These are phyloP conservation scores for Aythya fuligula DNA, from an alignment of 2,797 vertebrate genomes.

Conservation along the genomic window DNA sequence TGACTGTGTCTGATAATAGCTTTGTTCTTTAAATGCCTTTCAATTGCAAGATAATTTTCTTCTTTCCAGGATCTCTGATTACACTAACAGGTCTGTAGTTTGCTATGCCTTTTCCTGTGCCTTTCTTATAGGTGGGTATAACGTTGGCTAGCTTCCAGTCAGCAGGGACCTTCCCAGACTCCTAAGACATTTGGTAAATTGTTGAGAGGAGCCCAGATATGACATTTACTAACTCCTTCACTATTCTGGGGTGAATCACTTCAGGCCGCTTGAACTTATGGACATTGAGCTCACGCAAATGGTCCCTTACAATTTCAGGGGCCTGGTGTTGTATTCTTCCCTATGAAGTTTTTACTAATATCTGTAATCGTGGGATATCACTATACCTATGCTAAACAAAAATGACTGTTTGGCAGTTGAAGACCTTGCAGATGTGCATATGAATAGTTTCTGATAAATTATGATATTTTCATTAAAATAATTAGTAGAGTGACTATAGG, in stretches of 20 bases:
- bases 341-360: background rate
- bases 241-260: background rate
- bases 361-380: background rate
- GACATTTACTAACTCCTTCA: background rate
- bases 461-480: background rate
- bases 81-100: background rate
- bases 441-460: background rate
- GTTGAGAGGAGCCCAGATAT: background rate
- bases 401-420: background rate
- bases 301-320: background rate
- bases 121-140: background rate
- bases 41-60: background rate
- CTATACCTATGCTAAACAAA: background rate
- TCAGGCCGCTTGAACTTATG: background rate
- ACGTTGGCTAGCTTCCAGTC: background rate
- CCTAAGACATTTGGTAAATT: background rate
- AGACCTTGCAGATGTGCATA: background rate
- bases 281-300: background rate
- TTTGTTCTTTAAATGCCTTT: background rate
- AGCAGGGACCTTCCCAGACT: background rate
- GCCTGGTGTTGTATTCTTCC: background rate
- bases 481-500: background rate
- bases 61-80: background rate
- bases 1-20: background rate
- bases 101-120: background rate